Base-by-base conservation (phyloP, 2,113 vertebrate genomes). In the Balaeniceps rex region DNA sequence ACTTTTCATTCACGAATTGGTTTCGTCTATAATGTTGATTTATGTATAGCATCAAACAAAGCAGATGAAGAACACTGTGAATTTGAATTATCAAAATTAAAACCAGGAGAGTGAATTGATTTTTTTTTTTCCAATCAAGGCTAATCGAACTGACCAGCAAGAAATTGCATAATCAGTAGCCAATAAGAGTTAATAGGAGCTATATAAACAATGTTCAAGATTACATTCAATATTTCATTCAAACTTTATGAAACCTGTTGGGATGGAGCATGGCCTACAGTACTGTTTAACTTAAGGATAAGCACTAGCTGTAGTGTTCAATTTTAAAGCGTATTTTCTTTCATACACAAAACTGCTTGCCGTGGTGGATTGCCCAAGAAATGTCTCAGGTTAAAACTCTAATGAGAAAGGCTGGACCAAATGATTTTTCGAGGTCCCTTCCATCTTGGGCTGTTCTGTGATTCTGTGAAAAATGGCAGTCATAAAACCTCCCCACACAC, bases 71-170 rank as follows among this genome's bases (percentile, higher is more conserved):
- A 96, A 91, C 66, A 76, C 60, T 0, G 0, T 87, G 91, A 94
- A 95, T 97, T 89, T 96, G 93, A 97, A 97, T 97, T 96, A 97
- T 92, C 93, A 96, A 98, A 96, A 97, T 97, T 97, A 97, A 97
- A 97, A 93, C 54, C 52, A 87, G 66, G 75, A 93, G 80, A 94
- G 87, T 94, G 94, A 97, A 97, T 95, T 94, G 93, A 86, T 96
- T 96, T 91, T 95, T 95, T 93, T 94, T 88, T 85, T 47, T 31
- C 0, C 36, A 91, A 91, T 80, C 94, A 91, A 88, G 84, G 75
- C 94, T 97, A 97, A 96, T 95, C 90, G 5, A 97, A 95, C 82
- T 94, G 95, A 95, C 94, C 95, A 93, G 82, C 71, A 68, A 95
- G 75, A 91, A 96, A 95, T 31, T 63, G 38, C 24, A 88, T 80